Base-by-base conservation (phyloP, 1,140 invertebrate genomes). In the Zaprionus ornatus region DNA sequence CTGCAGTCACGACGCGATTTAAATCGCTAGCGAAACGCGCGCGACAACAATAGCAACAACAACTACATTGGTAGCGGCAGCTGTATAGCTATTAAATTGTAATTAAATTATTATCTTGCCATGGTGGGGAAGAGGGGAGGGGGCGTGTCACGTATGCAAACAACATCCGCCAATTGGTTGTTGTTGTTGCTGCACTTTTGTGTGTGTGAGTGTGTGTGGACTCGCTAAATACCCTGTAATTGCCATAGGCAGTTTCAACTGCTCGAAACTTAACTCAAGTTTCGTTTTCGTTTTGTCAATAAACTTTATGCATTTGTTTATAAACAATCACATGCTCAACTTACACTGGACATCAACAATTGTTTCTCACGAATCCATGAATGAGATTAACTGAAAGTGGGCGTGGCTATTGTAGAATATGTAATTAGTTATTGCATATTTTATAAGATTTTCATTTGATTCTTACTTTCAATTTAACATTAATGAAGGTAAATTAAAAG, bases 41-140 rank as follows among this genome's bases (percentile, higher is more conserved):
- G 27, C 66, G 32, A 23, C 29, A 37, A 54, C 64, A 64, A 59
- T 77, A 79, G 64, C 67, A 27, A 54, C 23, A 54, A 54, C 23
- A 54, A 23, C 35, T 10, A 37, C 37, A 40, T 0, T n/a, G 5
- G 15, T 40, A 40, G 40, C 6, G 3, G 19, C 45, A 21, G 19
- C 45, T 79, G 77, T 63, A 50, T 6, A 75, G 68, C 77, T 65
- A 83, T 83, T 77, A 85, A 78, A 80, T 80, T 85, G 82, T 72
- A 85, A 85, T 85, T 85, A 85, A 80, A 85, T 78, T 81, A 85
- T 85, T 85, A 85, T 85, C 77, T 85, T 66, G 74, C 63, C 45
- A 64, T 5, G 48, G 56, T 29, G 61, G 15, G n/a, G 12, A n/a
- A 7, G 37, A 12, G 40, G 42, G 52, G 25, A 9, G 19, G 62